Base-by-base conservation (phyloP, 1,140 invertebrate genomes). In the Aphaenogaster floridana region DNA sequence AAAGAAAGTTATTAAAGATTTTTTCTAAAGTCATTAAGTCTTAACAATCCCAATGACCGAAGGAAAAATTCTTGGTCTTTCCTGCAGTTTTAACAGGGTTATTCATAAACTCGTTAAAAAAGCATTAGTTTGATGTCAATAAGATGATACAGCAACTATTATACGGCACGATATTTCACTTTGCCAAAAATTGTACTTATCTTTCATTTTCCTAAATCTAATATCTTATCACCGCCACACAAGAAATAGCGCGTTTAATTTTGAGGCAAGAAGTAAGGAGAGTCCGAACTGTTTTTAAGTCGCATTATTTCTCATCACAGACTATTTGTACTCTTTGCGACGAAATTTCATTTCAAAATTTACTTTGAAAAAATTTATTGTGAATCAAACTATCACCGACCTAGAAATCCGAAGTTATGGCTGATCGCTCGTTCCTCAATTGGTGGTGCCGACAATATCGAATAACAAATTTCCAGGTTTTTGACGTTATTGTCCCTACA, bases 1-100 rank as follows among this genome's bases (percentile, higher is more conserved):
- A 36, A 74, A 86, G 50, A 85, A 86, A 61, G 21, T 77, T 34
- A 64, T 87, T 61, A 39, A 81, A 87, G 64, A 36, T 50, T 90
- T 87, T 66, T 76, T 28, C n/a, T 59, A 72, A 89, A 69, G 48
- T 52, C 59, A 59, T 66, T 28, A 21, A 86, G 57, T 77, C 45
- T 28, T 54, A 61, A 15, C 21, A 64, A 79, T 45, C 8, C 42
- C 69, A 9, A 45, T 86, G 28, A 68, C 34, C 13, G 9, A 15
- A 54, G n/a, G 54, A 69, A 57, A 71, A 74, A 9, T 36, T 50
- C 13, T 11, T 17, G 21, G 13, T 42, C 2, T 74, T 74, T 28
- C 5, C 15, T 61, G 1, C 48, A 71, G 7, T 57, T 71, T 34
- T 36, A 15, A 68, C 8, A 61, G 13, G 13, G 5, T 71, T 57